A percentile compares a stretch with the other conserved stretches of the same genome.
phyloP scores from a whole-genome alignment of 92 coral and sea anemone species.

The Porites cylindrica region DNA sequence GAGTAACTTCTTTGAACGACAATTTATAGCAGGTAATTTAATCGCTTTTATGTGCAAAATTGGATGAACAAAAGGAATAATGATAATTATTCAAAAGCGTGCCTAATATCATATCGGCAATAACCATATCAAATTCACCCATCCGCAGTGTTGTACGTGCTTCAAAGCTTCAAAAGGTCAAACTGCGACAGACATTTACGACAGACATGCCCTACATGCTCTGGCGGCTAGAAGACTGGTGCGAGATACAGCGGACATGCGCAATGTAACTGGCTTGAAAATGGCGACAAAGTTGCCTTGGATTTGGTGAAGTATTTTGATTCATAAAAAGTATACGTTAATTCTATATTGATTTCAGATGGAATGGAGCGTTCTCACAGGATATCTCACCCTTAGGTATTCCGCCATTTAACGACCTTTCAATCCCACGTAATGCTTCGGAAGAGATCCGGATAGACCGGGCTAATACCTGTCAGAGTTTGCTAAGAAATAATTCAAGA shows the following conservation, averaged over 20 bases:
- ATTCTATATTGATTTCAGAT: neutral
- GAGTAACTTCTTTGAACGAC: slow-evolving; percentile 29
- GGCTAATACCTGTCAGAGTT: neutral
- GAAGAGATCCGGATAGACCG: neutral
- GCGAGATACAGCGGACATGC: slow-evolving; percentile 25
- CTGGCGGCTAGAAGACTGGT: neutral
- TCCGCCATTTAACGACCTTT: neutral
- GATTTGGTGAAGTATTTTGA: slow-evolving; percentile 59
- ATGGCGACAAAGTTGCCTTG: slow-evolving; percentile 71
- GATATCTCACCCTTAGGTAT: neutral
- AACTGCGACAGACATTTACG: neutral
- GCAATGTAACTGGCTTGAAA: slow-evolving; percentile 8
- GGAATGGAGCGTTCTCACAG: neutral
- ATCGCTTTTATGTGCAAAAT: slow-evolving; percentile 26
- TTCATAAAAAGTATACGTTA: neutral
- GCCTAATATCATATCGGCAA: neutral
- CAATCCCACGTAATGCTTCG: slow-evolving; percentile 5
- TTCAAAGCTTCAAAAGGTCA: neutral
- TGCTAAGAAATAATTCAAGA: neutral
- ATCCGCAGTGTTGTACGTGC: neutral
- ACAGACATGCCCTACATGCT: neutral
- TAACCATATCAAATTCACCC: slow-evolving; percentile 13
- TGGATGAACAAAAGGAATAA: slow-evolving; percentile 35
- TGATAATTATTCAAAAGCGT: neutral
- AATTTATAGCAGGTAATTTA: slow-evolving; percentile 29